Evolutionary conservation across 1,140 invertebrate genomes (phyloP).

Genomic region (Antheraea mylitta): DNA sequence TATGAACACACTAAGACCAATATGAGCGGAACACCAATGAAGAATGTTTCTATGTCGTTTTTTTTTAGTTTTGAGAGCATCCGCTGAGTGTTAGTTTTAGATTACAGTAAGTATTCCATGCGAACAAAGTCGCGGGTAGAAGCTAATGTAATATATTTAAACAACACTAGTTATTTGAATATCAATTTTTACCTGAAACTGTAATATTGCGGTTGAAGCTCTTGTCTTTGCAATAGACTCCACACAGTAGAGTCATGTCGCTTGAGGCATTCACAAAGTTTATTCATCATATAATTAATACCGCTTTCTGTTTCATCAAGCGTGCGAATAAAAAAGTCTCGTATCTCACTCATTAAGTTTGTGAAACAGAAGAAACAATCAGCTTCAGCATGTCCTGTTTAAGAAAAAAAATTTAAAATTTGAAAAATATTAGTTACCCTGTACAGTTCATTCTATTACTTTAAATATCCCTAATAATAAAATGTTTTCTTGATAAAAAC

Average conservation of each 20-base stretch:
- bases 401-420: neutral
- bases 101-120: too few species aligned
- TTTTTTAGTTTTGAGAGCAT: too few species aligned
- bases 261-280: constrained; percentile 87
- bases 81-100: too few species aligned
- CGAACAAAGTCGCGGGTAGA: too few species aligned
- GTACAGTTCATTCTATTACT: too few species aligned
- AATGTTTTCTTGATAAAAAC: constrained; percentile 21
- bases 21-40: too few species aligned
- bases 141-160: too few species aligned
- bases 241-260: constrained; percentile 89
- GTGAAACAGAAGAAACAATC: constrained; percentile 99
- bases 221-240: constrained; percentile 87
- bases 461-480: neutral
- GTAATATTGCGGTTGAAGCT: constrained; percentile 96
- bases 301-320: constrained; percentile 95
- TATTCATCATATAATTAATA: constrained; percentile 92
- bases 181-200: constrained; percentile 85
- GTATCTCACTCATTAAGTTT: constrained; percentile 97
- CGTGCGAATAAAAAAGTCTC: constrained; percentile 98
- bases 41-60: too few species aligned
- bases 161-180: too few species aligned
- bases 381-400: constrained; percentile 93
- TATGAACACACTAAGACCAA: too few species aligned
- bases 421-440: too few species aligned